Percentiles rank a stretch among this genome's conserved stretches.
Evolutionary conservation across 2,888 invertebrate species (phyloP).

Genomic region (Clusia tigrina): DNA sequence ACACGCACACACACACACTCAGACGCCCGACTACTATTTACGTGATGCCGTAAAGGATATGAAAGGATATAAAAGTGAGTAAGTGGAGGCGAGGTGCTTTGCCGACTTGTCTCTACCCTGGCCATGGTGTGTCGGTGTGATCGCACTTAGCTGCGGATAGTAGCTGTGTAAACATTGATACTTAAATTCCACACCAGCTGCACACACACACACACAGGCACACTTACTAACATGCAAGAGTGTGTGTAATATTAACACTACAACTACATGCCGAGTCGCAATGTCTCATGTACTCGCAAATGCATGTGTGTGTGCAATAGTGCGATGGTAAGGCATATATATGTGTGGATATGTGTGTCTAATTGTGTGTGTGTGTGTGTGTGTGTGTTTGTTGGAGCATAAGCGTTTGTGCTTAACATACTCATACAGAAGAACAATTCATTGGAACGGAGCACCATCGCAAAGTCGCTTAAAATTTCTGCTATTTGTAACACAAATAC

Average conservation of each 20-base stretch:
- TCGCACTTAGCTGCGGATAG: not conserved
- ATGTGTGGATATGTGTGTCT: too few species aligned
- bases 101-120: not conserved
- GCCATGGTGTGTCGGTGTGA: not conserved
- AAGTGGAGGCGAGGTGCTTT: too few species aligned
- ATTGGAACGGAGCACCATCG: not conserved
- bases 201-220: constrained; percentile 8
- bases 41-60: too few species aligned
- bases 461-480: too few species aligned
- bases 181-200: not conserved
- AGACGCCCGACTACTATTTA: not conserved
- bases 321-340: too few species aligned
- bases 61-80: too few species aligned
- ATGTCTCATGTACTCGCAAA: too few species aligned
- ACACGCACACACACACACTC: not conserved
- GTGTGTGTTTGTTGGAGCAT: constrained; percentile 38
- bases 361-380: too few species aligned
- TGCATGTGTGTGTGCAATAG: too few species aligned
- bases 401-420: constrained; percentile 52
- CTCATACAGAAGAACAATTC: constrained; percentile 16
- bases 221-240: constrained; percentile 11
- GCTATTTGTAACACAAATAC: too few species aligned
- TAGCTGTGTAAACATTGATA: not conserved
- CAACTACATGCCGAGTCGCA: too few species aligned
- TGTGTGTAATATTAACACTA: too few species aligned